Conservation (phyloP, 1,140 invertebrate genomes). For the Mya arenaria region DNA sequence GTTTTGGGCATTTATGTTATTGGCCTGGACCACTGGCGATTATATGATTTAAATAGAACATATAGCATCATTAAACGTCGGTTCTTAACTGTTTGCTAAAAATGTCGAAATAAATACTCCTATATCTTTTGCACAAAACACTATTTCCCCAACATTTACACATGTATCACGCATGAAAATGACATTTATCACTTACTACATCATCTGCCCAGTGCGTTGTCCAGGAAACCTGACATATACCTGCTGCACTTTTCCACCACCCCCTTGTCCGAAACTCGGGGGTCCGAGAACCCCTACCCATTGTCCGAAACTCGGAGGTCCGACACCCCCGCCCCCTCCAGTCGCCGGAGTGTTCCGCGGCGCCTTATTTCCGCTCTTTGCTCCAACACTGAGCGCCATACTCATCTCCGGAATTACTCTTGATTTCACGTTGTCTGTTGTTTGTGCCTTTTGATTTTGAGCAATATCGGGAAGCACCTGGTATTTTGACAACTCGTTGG, state of each 20-base stretch:
- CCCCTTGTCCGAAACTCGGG: no score
- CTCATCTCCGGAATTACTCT: neutral
- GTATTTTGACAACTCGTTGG: neutral
- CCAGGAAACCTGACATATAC: slow-evolving; percentile 47
- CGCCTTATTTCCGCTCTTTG: neutral
- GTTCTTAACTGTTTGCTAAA: no score
- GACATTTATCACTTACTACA: slow-evolving; percentile 56
- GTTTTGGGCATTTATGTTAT: no score
- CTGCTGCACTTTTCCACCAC: slow-evolving; percentile 35
- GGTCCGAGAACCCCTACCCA: no score
- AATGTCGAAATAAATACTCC: no score
- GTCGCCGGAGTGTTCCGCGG: slow-evolving; percentile 9
- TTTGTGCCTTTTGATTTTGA: neutral
- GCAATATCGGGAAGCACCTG: neutral
- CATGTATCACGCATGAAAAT: no score
- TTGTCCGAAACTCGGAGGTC: no score
- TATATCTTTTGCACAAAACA: no score
- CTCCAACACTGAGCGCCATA: neutral
- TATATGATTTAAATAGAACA: no score
- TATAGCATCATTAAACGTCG: no score
- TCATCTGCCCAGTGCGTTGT: slow-evolving; percentile 48
- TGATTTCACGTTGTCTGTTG: neutral
- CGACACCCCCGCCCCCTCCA: neutral
- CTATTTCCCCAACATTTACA: no score
- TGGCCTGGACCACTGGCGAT: no score